Evolutionary conservation across 92 coral and sea anemone genomes (phyloP), one percentile per base, ranked within the genome.

Genomic region (Galaxea fascicularis): DNA sequence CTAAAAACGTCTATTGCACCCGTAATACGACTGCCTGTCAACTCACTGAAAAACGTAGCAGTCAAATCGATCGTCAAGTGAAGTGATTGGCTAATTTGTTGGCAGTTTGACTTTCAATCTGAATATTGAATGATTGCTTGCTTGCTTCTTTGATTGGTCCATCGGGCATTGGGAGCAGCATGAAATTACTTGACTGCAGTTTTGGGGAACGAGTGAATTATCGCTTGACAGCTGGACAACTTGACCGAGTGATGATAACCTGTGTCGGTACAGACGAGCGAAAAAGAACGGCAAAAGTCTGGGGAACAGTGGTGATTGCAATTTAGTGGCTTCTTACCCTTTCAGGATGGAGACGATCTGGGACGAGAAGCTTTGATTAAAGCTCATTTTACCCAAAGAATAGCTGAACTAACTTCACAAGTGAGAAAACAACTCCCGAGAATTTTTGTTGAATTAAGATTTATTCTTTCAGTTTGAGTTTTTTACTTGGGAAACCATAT

Each of bases 291-390:
- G n/a, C n/a, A n/a, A n/a, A n/a, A n/a, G n/a, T n/a, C n/a, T n/a
- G n/a, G n/a, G n/a, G n/a, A n/a, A n/a, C n/a, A n/a, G n/a, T n/a
- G n/a, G n/a, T n/a, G n/a, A n/a, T n/a, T 18, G 66, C 8, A 14
- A 21, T 57, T n/a, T 21, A 22, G 7, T 73, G 57, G 10, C 13
- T 14, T n/a, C n/a, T n/a, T n/a, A n/a, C n/a, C n/a, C n/a, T 62
- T 63, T 65, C 30, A 78, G 98, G 91, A 49, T 39, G 93, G 93
- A 8, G 98, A 95, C 29, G 90, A 92, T 8, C 45, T 82, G 28
- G 88, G 93, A 8, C 90, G 98, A 54, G 98, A 95, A 78, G 74
- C 85, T 4, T 91, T 94, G 69, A 95, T 95, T 83, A 95, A 95
- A 71, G 90, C 80, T 21, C 98, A 95, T 65, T 95, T 94, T 72